These are phyloP conservation scores for Denticeps clupeoides DNA, from an alignment of 2,797 vertebrate species.

Conservation along the genomic window DNA sequence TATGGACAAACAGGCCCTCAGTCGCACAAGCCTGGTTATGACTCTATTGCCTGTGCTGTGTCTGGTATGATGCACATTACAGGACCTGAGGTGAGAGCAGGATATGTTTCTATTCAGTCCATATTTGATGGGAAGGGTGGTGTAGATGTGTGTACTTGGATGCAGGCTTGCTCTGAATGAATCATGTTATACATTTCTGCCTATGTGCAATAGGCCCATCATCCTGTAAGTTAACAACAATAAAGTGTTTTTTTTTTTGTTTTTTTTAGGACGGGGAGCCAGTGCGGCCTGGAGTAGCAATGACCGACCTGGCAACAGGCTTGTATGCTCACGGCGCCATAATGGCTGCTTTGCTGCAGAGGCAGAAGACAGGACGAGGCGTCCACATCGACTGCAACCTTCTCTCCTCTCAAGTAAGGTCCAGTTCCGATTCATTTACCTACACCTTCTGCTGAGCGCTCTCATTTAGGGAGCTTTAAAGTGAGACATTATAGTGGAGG, in stretches of 20 bases:
- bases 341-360: constrained; percentile 83
- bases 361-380: constrained; percentile 67
- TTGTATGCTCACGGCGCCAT: constrained; percentile 77
- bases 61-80: constrained; percentile 94
- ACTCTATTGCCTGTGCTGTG: constrained; percentile 77
- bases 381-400: constrained; percentile 87
- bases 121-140: not conserved
- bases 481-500: too few species aligned
- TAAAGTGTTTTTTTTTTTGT: constrained; percentile 6
- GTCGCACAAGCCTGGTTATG: constrained; percentile 76
- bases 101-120: not conserved
- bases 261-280: constrained; percentile 71
- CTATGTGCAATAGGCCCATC: too few species aligned
- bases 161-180: too few species aligned
- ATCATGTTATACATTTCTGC: too few species aligned
- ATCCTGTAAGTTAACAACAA: too few species aligned
- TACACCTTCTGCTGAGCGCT: not conserved
- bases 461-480: too few species aligned
- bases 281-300: constrained; percentile 82
- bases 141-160: not conserved
- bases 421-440: not conserved
- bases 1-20: constrained; percentile 88
- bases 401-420: constrained; percentile 80
- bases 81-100: constrained; percentile 71
- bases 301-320: constrained; percentile 91